Conservation (phyloP, 2,888 invertebrate species). For the Amphipyra tragopoginis region DNA sequence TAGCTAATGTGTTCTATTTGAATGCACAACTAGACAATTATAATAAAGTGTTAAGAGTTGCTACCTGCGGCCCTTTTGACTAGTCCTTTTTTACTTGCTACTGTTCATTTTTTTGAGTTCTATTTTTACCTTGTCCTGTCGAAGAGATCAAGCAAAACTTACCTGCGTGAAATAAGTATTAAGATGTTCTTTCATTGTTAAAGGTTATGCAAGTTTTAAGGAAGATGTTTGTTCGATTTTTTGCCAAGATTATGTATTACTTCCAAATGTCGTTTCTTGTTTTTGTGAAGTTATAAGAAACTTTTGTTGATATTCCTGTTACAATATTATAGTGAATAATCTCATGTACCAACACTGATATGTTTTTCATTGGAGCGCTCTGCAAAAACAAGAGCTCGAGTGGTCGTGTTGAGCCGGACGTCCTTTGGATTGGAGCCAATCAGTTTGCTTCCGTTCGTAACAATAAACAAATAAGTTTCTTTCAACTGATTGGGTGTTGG, state of each 20-base stretch:
- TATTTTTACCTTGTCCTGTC: slow-evolving; percentile 38
- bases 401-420: slow-evolving; percentile 59
- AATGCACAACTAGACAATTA: slow-evolving; percentile 71
- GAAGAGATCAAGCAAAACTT: slow-evolving; percentile 52
- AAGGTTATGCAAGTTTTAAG: slow-evolving; percentile 43
- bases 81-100: slow-evolving; percentile 65
- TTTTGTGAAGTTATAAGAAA: slow-evolving; percentile 9
- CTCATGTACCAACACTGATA: slow-evolving; percentile 17
- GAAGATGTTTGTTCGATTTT: slow-evolving; percentile 21
- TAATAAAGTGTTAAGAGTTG: slow-evolving; percentile 63
- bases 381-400: slow-evolving; percentile 50
- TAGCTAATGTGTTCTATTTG: slow-evolving; percentile 71
- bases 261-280: slow-evolving; percentile 15
- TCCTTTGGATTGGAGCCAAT: slow-evolving; percentile 58
- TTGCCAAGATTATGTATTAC: slow-evolving; percentile 20
- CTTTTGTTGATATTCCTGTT: slow-evolving; percentile 8
- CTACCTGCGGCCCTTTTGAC: slow-evolving; percentile 74
- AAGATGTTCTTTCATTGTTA: slow-evolving; percentile 49
- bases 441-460: slow-evolving; percentile 59
- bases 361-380: slow-evolving; percentile 16
- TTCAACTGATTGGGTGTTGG: slow-evolving; percentile 24
- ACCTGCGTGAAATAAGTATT: slow-evolving; percentile 56
- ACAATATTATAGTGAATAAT: slow-evolving; percentile 8
- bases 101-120: slow-evolving; percentile 53
- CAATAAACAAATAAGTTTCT: slow-evolving; percentile 36